Percentiles rank a stretch among this genome's conserved stretches.
Evolutionary conservation across 2,797 vertebrate species (phyloP).

Genomic region (Bothrops alternatus): DNA sequence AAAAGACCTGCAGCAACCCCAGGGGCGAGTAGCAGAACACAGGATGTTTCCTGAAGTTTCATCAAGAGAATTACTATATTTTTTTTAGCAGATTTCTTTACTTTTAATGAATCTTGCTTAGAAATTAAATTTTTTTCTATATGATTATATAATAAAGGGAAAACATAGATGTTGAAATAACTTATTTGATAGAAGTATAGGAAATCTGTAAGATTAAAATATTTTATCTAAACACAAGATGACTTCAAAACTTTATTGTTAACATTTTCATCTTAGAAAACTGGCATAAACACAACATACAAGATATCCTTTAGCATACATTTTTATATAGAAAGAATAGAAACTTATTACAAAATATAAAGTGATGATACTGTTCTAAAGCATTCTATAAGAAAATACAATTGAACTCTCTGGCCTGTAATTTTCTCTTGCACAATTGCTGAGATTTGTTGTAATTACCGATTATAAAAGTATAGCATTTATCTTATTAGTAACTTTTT

Average conservation of each 20-base stretch:
- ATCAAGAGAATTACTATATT: neutral
- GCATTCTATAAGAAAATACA: neutral
- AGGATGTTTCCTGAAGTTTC: neutral
- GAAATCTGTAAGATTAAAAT: neutral
- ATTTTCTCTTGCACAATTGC: neutral
- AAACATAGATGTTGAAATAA: neutral
- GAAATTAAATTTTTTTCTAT: neutral
- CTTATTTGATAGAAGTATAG: neutral
- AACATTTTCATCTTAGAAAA: neutral
- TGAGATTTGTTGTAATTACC: slow-evolving; percentile 9
- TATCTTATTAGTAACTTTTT: slow-evolving; percentile 1
- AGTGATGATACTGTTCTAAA: neutral
- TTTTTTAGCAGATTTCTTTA: neutral
- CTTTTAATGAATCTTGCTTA: neutral
- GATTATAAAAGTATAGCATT: neutral
- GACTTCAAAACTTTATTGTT: neutral
- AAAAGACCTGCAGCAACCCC: neutral
- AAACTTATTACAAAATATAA: neutral
- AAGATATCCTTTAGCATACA: neutral
- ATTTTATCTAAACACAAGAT: neutral
- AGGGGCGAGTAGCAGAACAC: neutral
- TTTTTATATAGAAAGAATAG: neutral
- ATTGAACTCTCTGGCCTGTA: neutral
- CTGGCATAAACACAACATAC: neutral
- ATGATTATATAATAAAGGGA: neutral